A percentile compares a stretch with the other conserved stretches of the same genome.
These are phyloP conservation scores for Helicoverpa zea DNA, from an alignment of 1,140 invertebrate genomes.

Conservation along the genomic window DNA sequence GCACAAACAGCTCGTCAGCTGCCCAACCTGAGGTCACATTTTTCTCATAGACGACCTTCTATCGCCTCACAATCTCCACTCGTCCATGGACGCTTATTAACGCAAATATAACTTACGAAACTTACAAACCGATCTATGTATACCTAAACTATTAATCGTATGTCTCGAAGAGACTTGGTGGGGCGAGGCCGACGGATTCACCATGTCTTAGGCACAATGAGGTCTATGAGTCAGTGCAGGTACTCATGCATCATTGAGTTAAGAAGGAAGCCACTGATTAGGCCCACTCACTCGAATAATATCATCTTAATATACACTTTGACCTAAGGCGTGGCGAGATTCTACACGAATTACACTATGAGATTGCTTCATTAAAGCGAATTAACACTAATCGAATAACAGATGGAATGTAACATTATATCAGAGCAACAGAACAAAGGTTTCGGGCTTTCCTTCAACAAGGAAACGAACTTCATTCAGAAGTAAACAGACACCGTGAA, in stretches of 20 bases:
- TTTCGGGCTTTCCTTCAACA: constrained; percentile 66
- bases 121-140: constrained; percentile 52
- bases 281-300: constrained; percentile 51
- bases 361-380: constrained; percentile 45
- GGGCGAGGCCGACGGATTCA: constrained; percentile 60
- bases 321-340: constrained; percentile 52
- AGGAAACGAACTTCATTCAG: constrained; percentile 74
- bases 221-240: constrained; percentile 60
- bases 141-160: constrained; percentile 49
- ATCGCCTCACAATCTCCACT: constrained; percentile 51
- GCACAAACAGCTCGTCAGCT: constrained; percentile 40
- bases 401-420: constrained; percentile 46
- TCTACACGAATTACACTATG: constrained; percentile 42
- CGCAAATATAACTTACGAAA: constrained; percentile 63
- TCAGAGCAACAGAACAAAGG: constrained; percentile 60
- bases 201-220: constrained; percentile 62
- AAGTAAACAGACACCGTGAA: constrained; percentile 53
- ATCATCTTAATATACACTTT: constrained; percentile 45
- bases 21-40: constrained; percentile 65
- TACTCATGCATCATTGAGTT: constrained; percentile 58
- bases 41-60: constrained; percentile 67
- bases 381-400: constrained; percentile 39
- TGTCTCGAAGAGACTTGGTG: constrained; percentile 59
- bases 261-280: constrained; percentile 66
- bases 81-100: constrained; percentile 60